These are phyloP conservation scores for Ptilorrhoa leucosticta DNA, from an alignment of 2,113 vertebrate species.

Conservation along the genomic window DNA sequence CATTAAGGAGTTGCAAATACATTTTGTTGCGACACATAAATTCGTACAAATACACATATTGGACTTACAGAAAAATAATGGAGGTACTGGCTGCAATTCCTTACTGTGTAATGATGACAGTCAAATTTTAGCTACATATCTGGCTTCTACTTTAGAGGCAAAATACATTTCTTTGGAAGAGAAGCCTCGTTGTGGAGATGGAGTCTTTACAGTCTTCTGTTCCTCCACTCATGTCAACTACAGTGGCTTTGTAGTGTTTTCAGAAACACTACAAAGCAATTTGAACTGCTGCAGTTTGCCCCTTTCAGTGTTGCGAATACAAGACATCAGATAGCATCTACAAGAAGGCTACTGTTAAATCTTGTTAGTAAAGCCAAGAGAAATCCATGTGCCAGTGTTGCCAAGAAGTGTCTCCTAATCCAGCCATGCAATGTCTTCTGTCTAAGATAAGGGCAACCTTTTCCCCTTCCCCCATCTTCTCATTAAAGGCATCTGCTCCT, in stretches of 20 bases:
- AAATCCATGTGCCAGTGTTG: not conserved
- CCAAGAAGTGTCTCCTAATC: not conserved
- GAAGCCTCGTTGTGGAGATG: not conserved
- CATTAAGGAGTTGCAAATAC: not conserved
- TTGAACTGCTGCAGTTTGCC: not conserved
- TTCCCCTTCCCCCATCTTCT: not conserved
- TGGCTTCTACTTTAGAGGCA: not conserved
- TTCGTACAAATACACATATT: not conserved
- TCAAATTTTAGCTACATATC: not conserved
- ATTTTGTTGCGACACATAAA: not conserved
- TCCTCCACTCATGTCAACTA: not conserved
- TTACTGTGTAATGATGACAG: not conserved
- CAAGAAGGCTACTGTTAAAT: not conserved
- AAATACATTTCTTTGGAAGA: not conserved
- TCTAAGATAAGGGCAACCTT: not conserved
- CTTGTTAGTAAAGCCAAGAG: not conserved
- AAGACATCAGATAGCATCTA: not conserved
- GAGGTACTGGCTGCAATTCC: not conserved
- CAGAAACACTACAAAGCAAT: not conserved
- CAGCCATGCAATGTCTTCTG: not conserved
- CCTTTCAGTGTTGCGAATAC: not conserved
- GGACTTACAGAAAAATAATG: not conserved
- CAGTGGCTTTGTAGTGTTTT: not conserved
- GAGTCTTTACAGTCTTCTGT: not conserved
- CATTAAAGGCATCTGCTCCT: not conserved